Evolutionary conservation across 1,140 invertebrate genomes (phyloP).

Genomic region (Spodoptera frugiperda): DNA sequence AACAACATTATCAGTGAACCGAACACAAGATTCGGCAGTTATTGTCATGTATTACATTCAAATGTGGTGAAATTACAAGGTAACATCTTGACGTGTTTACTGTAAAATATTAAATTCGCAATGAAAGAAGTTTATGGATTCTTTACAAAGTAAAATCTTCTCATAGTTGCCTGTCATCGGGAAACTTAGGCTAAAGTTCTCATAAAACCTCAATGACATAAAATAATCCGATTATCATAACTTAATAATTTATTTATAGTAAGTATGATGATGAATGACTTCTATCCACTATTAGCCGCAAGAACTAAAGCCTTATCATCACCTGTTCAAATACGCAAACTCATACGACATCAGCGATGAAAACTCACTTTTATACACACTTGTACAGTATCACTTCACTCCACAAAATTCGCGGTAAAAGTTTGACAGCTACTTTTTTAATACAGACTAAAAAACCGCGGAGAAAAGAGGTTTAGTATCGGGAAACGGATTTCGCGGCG

Average conservation of each 20-base stretch:
- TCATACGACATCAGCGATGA: slow-evolving; percentile 56
- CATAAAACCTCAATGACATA: neutral
- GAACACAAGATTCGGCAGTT: slow-evolving; percentile 16
- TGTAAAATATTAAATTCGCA: neutral
- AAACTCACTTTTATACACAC: slow-evolving; percentile 35
- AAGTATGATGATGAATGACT: too few relatives aligned
- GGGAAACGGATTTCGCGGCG: slow-evolving; percentile 66
- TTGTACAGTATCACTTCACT: slow-evolving; percentile 63
- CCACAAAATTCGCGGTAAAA: slow-evolving; percentile 50
- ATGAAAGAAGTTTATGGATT: too few relatives aligned
- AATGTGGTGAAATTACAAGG: neutral
- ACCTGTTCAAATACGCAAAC: slow-evolving; percentile 74
- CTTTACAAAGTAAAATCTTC: too few relatives aligned
- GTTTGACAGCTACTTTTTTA: slow-evolving; percentile 57
- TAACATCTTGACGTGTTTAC: neutral
- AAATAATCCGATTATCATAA: slow-evolving; percentile 5
- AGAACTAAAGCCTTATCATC: slow-evolving; percentile 37
- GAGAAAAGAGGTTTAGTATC: slow-evolving; percentile 48
- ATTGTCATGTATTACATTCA: slow-evolving; percentile 5
- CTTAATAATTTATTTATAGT: neutral
- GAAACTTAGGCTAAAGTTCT: neutral
- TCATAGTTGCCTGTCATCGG: too few relatives aligned
- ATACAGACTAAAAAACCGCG: slow-evolving; percentile 48
- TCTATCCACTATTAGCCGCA: slow-evolving; percentile 14
- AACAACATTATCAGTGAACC: slow-evolving; percentile 37